Base-by-base conservation (phyloP, 2,888 invertebrate species). In the Drosophila rellima region DNA sequence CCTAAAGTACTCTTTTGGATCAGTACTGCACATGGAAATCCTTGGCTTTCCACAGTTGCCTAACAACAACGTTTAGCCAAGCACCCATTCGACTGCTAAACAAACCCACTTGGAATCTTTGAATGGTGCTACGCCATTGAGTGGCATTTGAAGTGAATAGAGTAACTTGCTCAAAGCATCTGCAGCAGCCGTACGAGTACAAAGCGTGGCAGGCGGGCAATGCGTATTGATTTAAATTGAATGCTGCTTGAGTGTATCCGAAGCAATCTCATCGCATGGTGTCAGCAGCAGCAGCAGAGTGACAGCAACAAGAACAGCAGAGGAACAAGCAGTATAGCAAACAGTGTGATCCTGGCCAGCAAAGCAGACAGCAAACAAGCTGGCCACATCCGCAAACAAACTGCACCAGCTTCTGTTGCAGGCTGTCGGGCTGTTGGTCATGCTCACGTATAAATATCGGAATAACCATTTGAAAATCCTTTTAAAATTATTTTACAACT, bases 391-490 rank as follows among this genome's bases (percentile, higher is more conserved):
- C 70, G 79, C 87, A 83, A 82, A 86, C 87, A 82, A 74, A 70
- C 68, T 76, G 70, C 55, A 50, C 15, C 26, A 15, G 74, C 23
- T 42, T 55, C 39, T 35, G 18, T 63, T 62, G 57, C 40, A 26
- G 39, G 8, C 29, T 60, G 26, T 17, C 37, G 55, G 64, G 17
- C 42, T 52, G 56, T 62, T 71, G 75, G 82, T 71, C 80, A 66
- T 83, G 81, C 71, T 65, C 64, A 56, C 82, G 88, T 82, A 85
- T 85, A 85, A 85, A 89, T 85, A 85, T 85, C 82, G 82, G 80
- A 72, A 85, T 85, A 89, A 85, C 69, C 89, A 88, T 82, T 88
- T 75, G 88, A 72, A 82, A 89, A 89, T 89, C 89, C 89, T 88
- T 82, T 85, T 85, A 82, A 85, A 85, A 89, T 87, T 85, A 85